Conservation (phyloP, 2,113 vertebrate genomes). For the Taxidea taxus region DNA sequence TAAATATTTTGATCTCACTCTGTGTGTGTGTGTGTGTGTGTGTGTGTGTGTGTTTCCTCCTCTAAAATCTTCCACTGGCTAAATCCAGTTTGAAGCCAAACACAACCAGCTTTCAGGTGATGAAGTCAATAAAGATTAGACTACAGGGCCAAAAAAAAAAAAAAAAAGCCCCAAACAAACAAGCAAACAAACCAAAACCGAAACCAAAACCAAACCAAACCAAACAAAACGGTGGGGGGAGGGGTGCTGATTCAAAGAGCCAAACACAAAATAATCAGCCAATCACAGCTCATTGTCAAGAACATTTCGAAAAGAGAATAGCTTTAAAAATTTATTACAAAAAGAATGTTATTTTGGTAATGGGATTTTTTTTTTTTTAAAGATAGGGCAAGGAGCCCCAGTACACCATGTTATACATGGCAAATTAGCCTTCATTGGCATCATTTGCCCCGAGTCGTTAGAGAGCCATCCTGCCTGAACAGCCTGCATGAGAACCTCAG, state of each 20-base stretch:
- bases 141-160: neutral
- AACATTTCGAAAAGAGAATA: neutral
- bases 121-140: neutral
- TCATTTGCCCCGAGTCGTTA: neutral
- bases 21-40: neutral
- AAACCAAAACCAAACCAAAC: neutral
- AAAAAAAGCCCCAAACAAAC: neutral
- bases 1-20: neutral
- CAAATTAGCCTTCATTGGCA: neutral
- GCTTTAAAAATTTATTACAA: conserved; percentile 30
- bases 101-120: neutral
- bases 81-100: neutral
- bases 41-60: neutral
- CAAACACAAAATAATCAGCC: neutral
- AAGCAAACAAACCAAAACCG: neutral
- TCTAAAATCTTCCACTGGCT: neutral
- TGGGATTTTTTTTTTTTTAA: neutral
- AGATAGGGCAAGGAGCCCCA: neutral
- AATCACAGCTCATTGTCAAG: neutral
- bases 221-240: too few species aligned
- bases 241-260: neutral
- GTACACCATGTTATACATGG: neutral
- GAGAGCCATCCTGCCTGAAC: neutral
- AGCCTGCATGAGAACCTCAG: neutral
- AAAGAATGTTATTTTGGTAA: neutral